Base-by-base conservation (phyloP, 2,797 vertebrate species). In the Gymnocypris eckloni region DNA sequence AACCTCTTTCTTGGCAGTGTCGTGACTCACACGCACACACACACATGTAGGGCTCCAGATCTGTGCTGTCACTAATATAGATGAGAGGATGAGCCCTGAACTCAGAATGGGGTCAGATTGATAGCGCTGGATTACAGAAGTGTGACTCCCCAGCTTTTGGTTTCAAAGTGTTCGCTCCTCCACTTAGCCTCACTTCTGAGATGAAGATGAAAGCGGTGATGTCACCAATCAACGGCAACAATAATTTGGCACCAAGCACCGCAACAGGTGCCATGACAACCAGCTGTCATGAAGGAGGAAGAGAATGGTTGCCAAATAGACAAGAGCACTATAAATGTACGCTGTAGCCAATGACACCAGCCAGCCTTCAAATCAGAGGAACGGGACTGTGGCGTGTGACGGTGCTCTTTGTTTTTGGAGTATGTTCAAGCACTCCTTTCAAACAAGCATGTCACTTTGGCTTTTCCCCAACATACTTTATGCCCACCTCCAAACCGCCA, bases 251-350 rank as follows among this genome's bases (percentile, higher is more conserved):
- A 85, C 73, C 16, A 82, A 88, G 89, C 54, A 76, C 76, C 80
- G 70, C 77, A 87, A 89, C 89, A 91, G 90, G 91, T 90, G 87
- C 87, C 90, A 91, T 90, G 85, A 86, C 84, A 86, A 90, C 91
- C 89, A 89, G 89, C 88, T 90, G 90, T 90, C 87, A 90, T 70
- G 66, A 75, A 84, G 83, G 85, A 86, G 83, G 85, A 79, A 87
- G 79, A 83, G 79, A 85, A 86, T 43, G 71, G 79, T 88, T 85
- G 78, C 77, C 73, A 88, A 88, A 86, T 79, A 70, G 77, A 89
- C 88, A 89, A 86, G 78, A 87, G 84, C 86, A 48, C 82, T 84
- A 90, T 91, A 84, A 84, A 89, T 84, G 85, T 78, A 82, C 66
- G 50, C 52, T 70, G 80, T 37, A 85, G 88, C 82, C 90, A 71